A percentile compares a stretch with the other conserved stretches of the same genome.
phyloP scores from a whole-genome alignment of 2,797 vertebrate genomes.

The Melanotaenia trifasciata region DNA sequence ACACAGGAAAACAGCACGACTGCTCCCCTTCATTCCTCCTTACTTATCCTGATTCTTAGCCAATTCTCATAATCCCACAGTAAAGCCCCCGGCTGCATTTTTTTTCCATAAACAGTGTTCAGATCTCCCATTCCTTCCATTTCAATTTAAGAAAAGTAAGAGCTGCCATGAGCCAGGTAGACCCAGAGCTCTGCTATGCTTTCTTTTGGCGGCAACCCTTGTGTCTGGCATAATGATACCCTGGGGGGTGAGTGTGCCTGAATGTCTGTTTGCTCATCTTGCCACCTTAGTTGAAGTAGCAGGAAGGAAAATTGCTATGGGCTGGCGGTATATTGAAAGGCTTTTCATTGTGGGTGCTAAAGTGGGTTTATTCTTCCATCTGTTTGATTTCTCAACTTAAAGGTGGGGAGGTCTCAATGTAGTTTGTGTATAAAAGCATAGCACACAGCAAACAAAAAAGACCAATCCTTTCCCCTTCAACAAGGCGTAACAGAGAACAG shows the following conservation, averaged over 20 bases:
- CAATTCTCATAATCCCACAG: constrained; percentile 73
- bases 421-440: constrained; percentile 47
- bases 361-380: constrained; percentile 67
- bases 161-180: constrained; percentile 66
- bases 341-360: constrained; percentile 62
- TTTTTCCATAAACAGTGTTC: constrained; percentile 62
- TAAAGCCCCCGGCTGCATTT: constrained; percentile 61
- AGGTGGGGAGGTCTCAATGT: constrained; percentile 36
- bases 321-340: constrained; percentile 64
- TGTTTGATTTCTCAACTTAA: constrained; percentile 64
- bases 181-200: constrained; percentile 66
- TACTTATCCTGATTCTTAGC: constrained; percentile 59
- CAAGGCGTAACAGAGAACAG: constrained; percentile 62
- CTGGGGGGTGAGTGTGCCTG: constrained; percentile 59
- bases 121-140: constrained; percentile 62
- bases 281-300: constrained; percentile 54
- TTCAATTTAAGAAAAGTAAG: constrained; percentile 63
- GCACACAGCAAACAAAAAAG: constrained; percentile 51
- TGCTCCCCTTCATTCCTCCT: constrained; percentile 53
- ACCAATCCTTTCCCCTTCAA: constrained; percentile 43
- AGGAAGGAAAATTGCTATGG: constrained; percentile 62
- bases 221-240: constrained; percentile 76
- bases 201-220: constrained; percentile 66
- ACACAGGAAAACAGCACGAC: constrained; percentile 38
- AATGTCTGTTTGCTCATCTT: constrained; percentile 76